phyloP scores from a whole-genome alignment of 2,113 vertebrate species.

The Oreochromis tanganicae region DNA sequence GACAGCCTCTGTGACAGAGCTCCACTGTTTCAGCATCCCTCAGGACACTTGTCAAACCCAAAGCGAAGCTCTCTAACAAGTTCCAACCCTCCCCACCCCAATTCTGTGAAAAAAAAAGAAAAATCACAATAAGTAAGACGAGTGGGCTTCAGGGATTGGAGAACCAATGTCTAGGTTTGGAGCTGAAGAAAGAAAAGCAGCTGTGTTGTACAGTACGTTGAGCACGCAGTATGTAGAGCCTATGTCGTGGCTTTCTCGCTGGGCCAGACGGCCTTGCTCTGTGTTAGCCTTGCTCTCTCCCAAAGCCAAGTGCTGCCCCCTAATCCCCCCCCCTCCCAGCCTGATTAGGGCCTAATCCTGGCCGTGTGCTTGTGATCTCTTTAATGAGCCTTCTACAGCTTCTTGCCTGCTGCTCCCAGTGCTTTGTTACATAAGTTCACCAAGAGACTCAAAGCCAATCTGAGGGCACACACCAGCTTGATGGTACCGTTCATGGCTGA shows the following conservation, averaged over 20 bases:
- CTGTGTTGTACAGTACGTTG: not conserved
- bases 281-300: conserved; percentile 2
- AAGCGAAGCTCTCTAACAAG: conserved; percentile 18
- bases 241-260: not conserved
- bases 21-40: conserved; percentile 26
- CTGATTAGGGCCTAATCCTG: conserved; percentile 55
- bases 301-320: not conserved
- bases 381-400: conserved; percentile 47
- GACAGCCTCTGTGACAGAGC: conserved; percentile 26
- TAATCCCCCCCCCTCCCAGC: not conserved
- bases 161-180: not conserved
- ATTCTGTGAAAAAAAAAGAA: not conserved
- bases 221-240: not conserved
- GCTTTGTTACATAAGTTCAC: conserved; percentile 6
- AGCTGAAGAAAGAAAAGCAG: not conserved
- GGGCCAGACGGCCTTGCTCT: not conserved
- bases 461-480: not conserved
- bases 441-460: not conserved
- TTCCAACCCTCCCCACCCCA: not conserved
- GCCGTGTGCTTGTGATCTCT: conserved; percentile 51
- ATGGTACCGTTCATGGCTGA: not conserved
- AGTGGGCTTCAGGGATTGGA: conserved; percentile 7
- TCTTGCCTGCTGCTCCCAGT: not conserved
- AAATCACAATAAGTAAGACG: conserved; percentile 7
- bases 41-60: conserved; percentile 40